Evolutionary conservation across 2,888 invertebrate species (phyloP).

Genomic region (Dione vanillae): DNA sequence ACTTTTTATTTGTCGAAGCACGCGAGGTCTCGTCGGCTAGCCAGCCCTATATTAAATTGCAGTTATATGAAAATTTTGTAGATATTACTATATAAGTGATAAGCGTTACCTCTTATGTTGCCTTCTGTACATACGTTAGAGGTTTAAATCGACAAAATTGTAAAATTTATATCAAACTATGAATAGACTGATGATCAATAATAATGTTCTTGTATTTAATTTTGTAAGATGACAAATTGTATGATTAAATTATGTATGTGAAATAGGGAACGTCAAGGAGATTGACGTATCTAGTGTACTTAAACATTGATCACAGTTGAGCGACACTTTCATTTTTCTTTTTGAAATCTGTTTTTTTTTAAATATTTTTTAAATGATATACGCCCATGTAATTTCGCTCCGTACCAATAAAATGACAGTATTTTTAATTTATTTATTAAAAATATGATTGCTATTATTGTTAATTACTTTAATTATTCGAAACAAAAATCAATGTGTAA

Average conservation of each 20-base stretch:
- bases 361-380: constrained; percentile 50
- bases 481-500: constrained; percentile 63
- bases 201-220: constrained; percentile 82
- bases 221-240: constrained; percentile 82
- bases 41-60: constrained; percentile 70
- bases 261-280: constrained; percentile 65
- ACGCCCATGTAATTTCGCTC: constrained; percentile 59
- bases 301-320: constrained; percentile 73
- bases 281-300: constrained; percentile 75
- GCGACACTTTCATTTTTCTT: constrained; percentile 81
- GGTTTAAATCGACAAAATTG: constrained; percentile 81
- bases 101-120: constrained; percentile 75
- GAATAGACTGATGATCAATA: constrained; percentile 84
- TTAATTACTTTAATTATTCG: constrained; percentile 69
- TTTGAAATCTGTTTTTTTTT: constrained; percentile 57
- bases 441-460: constrained; percentile 65
- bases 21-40: constrained; percentile 55
- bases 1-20: constrained; percentile 38
- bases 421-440: constrained; percentile 80
- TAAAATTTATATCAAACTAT: constrained; percentile 80
- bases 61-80: constrained; percentile 68
- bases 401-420: constrained; percentile 77
- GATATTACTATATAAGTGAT: constrained; percentile 69
- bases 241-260: constrained; percentile 81
- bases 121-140: constrained; percentile 75